Evolutionary conservation across 1,140 invertebrate species (phyloP), one percentile per base, ranked within the genome.

Genomic region (Pseudobourletiella spinata): DNA sequence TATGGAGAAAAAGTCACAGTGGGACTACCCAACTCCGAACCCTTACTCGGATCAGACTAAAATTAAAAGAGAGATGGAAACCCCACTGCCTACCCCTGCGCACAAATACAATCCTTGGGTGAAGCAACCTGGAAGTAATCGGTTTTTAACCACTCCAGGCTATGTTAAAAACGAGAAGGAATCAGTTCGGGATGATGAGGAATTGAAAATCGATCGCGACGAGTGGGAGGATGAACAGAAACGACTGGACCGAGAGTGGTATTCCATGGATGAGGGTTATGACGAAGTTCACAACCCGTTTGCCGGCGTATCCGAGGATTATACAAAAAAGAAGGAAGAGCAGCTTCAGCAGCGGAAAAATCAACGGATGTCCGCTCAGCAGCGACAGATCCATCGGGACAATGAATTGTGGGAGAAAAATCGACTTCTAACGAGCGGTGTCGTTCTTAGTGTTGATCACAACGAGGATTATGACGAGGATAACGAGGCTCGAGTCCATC

Each of bases 281-380:
- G 92, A 97, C 70, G 91, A 95, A 64, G 88, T 92, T 70, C 85
- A 89, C 44, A 94, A 93, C 76, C 92, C 94, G 0, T 99, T 99
- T 76, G 81, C 85, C 4, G 85, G 86, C 57, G 84, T 95, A 3
- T 91, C 90, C 63, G 84, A 89, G 24, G 91, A 95, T 39, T 97
- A 97, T 72, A 86, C 89, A 0, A 82, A 84, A 35, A 89, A 89
- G 69, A 95, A 95, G 71, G 93, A 96, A 75, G 86, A 90, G 73
- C 89, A 95, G 68, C 74, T 95, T 28, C 90, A 95, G 74, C 87
- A 92, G 70, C 84, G 85, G 67, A 86, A 91, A 57, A 90, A 90
- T 63, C 92, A 95, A 73, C 83, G 91, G 46, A 85, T 97, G 74
- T 94, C 92, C 3, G 95, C 93, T 0, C 90, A 95, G 72, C 88